Percentiles rank a stretch among this genome's conserved stretches.
phyloP scores from a whole-genome alignment of 2,888 invertebrate genomes.

The Hypsopygia costalis region DNA sequence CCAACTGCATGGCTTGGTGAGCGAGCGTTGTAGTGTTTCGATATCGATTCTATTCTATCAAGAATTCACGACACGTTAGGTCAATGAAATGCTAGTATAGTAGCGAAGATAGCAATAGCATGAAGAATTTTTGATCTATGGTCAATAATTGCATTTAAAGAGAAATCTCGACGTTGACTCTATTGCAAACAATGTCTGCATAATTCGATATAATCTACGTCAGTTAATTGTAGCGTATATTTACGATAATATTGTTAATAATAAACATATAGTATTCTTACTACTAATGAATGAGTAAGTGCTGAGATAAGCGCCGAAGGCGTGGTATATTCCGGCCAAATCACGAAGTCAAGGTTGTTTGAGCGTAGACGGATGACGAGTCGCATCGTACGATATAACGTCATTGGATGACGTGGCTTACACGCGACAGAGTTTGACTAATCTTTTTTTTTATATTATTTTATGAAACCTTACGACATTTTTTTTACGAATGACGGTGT shows the following conservation, averaged over 20 bases:
- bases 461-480: too few relatives aligned
- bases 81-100: not conserved
- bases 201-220: not conserved
- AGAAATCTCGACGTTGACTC: too few relatives aligned
- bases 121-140: too few relatives aligned
- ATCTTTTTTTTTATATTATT: slow-evolving; percentile 34
- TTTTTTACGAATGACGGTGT: too few relatives aligned
- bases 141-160: too few relatives aligned
- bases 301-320: slow-evolving; percentile 21
- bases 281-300: slow-evolving; percentile 15
- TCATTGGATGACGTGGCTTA: slow-evolving; percentile 52
- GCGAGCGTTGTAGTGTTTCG: slow-evolving; percentile 9
- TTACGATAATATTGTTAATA: slow-evolving; percentile 3
- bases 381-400: slow-evolving; percentile 63
- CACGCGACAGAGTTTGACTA: slow-evolving; percentile 26
- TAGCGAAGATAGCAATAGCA: too few relatives aligned
- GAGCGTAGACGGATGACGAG: slow-evolving; percentile 1
- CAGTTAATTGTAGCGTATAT: not conserved
- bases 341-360: slow-evolving; percentile 26
- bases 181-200: too few relatives aligned
- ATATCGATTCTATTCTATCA: slow-evolving; percentile 2
- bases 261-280: slow-evolving; percentile 20
- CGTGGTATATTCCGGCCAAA: slow-evolving; percentile 31
- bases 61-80: slow-evolving; percentile 1
- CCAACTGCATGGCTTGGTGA: slow-evolving; percentile 52